Conservation (phyloP, 2,113 vertebrate genomes). For the Coptodon rendalli region DNA sequence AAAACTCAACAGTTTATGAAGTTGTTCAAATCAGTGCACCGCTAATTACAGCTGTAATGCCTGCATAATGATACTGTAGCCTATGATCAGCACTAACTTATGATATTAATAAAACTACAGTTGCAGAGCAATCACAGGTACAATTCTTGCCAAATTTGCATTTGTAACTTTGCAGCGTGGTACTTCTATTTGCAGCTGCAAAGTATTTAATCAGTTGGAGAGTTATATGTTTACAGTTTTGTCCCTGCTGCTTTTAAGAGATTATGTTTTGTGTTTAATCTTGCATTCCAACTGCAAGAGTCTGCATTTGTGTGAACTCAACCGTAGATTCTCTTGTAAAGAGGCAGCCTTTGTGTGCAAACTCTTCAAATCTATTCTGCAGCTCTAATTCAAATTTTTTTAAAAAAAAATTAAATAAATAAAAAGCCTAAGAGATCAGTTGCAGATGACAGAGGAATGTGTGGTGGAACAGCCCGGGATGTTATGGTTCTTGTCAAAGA, state of each 20-base stretch:
- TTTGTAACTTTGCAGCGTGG: neutral
- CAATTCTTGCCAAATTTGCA: neutral
- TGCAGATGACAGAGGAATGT: conserved; percentile 31
- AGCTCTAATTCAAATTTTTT: neutral
- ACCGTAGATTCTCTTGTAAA: neutral
- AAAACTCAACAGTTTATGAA: neutral
- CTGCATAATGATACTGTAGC: neutral
- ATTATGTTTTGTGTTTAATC: neutral
- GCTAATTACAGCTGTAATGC: neutral
- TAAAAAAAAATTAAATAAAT: neutral
- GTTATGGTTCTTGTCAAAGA: neutral
- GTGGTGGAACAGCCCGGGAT: neutral
- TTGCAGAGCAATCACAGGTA: neutral
- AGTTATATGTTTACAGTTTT: neutral
- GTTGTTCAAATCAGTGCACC: neutral
- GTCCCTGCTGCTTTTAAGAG: neutral
- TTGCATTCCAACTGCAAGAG: neutral
- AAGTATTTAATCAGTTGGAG: neutral
- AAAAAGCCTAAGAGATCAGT: neutral
- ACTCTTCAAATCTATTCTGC: neutral
- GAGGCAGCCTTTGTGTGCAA: neutral
- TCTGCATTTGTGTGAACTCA: neutral
- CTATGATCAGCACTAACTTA: neutral
- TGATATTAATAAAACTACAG: neutral
- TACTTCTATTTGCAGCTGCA: neutral